phyloP scores from a whole-genome alignment of 2,113 vertebrate genomes.

The Megaceryle torquata region DNA sequence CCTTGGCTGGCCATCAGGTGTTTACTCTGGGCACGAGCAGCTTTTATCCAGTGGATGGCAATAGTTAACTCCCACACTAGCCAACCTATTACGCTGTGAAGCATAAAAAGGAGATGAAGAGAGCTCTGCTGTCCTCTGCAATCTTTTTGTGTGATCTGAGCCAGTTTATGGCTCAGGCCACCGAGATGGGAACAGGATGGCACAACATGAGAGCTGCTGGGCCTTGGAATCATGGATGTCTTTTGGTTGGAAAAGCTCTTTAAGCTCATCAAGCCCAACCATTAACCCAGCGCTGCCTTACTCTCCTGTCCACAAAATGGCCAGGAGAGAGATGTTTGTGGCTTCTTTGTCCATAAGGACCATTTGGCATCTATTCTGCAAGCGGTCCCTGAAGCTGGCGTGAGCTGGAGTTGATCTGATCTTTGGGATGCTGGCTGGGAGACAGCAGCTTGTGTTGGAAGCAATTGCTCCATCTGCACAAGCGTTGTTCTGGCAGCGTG shows the following conservation, averaged over 20 bases:
- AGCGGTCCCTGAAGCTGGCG: not conserved
- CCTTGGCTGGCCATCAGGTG: not conserved
- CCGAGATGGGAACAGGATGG: not conserved
- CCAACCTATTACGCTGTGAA: not conserved
- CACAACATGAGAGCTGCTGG: not conserved
- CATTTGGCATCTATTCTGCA: not conserved
- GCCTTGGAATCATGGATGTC: not conserved
- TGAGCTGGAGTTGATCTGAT: not conserved
- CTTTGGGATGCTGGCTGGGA: not conserved
- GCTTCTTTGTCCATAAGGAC: not conserved
- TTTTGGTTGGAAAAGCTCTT: not conserved
- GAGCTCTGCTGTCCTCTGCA: not conserved
- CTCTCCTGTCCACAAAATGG: not conserved
- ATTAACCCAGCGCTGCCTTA: not conserved
- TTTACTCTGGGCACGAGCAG: not conserved
- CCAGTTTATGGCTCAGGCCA: not conserved
- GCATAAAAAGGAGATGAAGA: not conserved
- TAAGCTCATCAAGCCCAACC: not conserved
- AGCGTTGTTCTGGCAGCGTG: not conserved
- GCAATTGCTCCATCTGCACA: not conserved
- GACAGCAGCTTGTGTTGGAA: slow-evolving; percentile 1
- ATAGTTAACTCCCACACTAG: rapidly evolving
- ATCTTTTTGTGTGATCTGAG: not conserved
- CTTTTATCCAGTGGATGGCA: not conserved
- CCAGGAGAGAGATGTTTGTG: not conserved